These are phyloP conservation scores for Lasiurus borealis DNA, from an alignment of 2,113 vertebrate genomes.

Conservation along the genomic window DNA sequence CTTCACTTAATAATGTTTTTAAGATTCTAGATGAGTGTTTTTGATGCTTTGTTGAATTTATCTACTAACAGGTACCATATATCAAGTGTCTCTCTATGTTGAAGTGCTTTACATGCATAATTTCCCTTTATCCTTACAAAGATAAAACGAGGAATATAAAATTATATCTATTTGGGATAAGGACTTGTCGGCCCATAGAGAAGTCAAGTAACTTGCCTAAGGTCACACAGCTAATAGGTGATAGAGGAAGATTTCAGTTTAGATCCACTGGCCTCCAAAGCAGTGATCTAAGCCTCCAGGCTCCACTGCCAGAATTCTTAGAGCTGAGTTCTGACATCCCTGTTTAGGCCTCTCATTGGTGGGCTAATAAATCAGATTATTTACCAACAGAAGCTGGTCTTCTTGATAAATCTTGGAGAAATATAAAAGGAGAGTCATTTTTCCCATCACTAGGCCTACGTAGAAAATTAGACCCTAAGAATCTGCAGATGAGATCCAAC, in stretches of 20 bases:
- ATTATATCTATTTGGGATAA: not conserved
- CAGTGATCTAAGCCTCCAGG: not conserved
- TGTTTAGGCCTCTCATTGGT: not conserved
- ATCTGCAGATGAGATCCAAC: not conserved
- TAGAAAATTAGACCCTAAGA: not conserved
- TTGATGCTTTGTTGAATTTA: not conserved
- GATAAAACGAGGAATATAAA: not conserved
- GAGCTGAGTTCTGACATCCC: not conserved
- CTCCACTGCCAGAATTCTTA: not conserved
- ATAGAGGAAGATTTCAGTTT: not conserved
- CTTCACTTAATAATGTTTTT: not conserved
- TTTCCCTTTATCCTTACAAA: not conserved
- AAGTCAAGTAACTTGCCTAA: not conserved
- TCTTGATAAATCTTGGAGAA: not conserved
- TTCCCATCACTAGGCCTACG: not conserved
- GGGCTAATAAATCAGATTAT: not conserved
- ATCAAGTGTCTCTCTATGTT: not conserved
- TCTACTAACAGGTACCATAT: not conserved
- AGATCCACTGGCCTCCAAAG: not conserved
- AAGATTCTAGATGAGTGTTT: not conserved
- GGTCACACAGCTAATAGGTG: not conserved
- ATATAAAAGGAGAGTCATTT: not conserved
- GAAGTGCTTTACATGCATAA: not conserved
- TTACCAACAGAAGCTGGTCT: not conserved
- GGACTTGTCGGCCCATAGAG: not conserved